Base-by-base conservation (phyloP, 2,888 invertebrate species). In the Cyclophora albipunctata region DNA sequence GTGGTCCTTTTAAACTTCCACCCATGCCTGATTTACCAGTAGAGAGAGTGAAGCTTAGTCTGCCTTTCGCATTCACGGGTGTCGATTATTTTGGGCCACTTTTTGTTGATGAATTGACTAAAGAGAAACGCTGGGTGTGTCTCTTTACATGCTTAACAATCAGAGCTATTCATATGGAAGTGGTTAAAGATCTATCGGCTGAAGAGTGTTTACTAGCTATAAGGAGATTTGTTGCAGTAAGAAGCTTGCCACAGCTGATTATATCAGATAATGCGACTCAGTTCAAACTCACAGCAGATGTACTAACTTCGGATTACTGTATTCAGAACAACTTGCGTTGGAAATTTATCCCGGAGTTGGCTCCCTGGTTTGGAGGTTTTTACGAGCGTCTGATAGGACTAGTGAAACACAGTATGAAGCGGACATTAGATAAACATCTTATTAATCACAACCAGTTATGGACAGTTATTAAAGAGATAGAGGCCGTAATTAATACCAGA, bases 1-100 rank as follows among this genome's bases (percentile, higher is more conserved):
- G 64, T 20, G 64, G 63, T 1, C 64, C 67, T 0, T 65, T 51
- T 45, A 58, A 57, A 48, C 42, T 65, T 34, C 64, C 61, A 40
- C 3, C 46, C 0, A 56, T 54, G 5, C 63, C 64, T 20, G 55
- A 52, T 3, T 44, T 64, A 49, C 64, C 64, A 34, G 20, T 37
- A 42, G 64, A 63, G 34, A 60, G 63, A 49, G 59, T 62, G 2
- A 60, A 53, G 1, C 52, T 51, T 42, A 47, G 46, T 7, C 3
- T 40, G 7, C 57, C 63, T 3, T 64, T 61, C 34, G 42, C 58
- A 3, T 64, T 50, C 45, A 55, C 49, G 1, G 61, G 62, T 0
- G 5, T 55, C 1, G 60, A 62, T 45, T 42, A 42, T 42, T 42
- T 42, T 7, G 42, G 42, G 4, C 42, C 42, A 7, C 7, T 42